Evolutionary conservation across 1,140 invertebrate genomes (phyloP).

Genomic region (Holotrichia oblita): DNA sequence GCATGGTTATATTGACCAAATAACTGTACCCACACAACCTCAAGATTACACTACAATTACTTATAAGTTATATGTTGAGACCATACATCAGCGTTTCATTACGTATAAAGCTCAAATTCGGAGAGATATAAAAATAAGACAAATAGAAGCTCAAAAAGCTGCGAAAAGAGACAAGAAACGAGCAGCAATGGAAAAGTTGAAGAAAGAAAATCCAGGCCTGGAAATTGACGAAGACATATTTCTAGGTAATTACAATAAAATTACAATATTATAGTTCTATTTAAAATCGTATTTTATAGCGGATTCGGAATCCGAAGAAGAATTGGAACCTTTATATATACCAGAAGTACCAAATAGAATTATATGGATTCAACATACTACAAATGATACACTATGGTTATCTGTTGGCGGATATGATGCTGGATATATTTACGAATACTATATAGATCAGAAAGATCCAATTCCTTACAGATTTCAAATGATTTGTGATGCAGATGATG

Average conservation of each 20-base stretch:
- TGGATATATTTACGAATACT: slow-evolving; percentile 78
- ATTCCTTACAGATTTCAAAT: slow-evolving; percentile 61
- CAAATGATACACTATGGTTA: slow-evolving; percentile 65
- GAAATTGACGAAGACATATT: slow-evolving; percentile 69
- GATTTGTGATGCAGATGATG: slow-evolving; percentile 65
- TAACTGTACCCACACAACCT: slow-evolving; percentile 62
- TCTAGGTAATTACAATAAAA: slow-evolving; percentile 58
- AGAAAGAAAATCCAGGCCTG: slow-evolving; percentile 65
- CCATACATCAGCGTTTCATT: slow-evolving; percentile 63
- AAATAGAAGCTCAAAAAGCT: slow-evolving; percentile 63
- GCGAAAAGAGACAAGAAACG: slow-evolving; percentile 65
- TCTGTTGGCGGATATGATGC: slow-evolving; percentile 75
- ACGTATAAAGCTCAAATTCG: slow-evolving; percentile 70
- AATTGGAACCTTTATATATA: slow-evolving; percentile 67
- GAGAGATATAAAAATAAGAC: slow-evolving; percentile 60
- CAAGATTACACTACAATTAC: slow-evolving; percentile 62
- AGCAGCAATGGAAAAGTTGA: slow-evolving; percentile 65
- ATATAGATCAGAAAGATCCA: slow-evolving; percentile 56
- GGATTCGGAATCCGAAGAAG: slow-evolving; percentile 65
- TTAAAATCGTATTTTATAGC: slow-evolving; percentile 53
- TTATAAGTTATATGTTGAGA: slow-evolving; percentile 62
- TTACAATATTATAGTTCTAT: neutral
- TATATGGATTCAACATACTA: slow-evolving; percentile 64
- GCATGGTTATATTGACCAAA: slow-evolving; percentile 65
- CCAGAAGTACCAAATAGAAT: slow-evolving; percentile 67